Percentiles rank a stretch among this genome's conserved stretches.
Evolutionary conservation across 2,797 vertebrate genomes (phyloP).

Genomic region (Coccyzus lansbergi): DNA sequence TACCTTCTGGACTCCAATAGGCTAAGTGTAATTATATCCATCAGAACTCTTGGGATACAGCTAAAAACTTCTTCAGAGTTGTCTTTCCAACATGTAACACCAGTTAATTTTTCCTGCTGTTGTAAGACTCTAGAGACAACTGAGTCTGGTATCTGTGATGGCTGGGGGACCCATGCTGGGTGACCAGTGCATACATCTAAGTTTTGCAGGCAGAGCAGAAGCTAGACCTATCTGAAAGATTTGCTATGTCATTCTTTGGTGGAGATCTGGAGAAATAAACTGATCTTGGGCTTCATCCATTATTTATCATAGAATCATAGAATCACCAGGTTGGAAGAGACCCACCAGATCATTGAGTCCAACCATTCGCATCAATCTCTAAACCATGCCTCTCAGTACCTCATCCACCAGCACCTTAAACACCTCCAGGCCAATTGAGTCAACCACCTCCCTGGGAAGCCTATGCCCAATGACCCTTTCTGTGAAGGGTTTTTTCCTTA

Average conservation of each 20-base stretch:
- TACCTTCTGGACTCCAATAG: not conserved
- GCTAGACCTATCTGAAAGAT: not conserved
- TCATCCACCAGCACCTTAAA: too few species aligned
- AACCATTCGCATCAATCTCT: too few species aligned
- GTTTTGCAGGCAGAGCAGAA: not conserved
- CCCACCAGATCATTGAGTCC: too few species aligned
- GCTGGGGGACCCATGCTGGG: not conserved
- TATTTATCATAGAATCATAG: too few species aligned
- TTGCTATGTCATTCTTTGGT: not conserved
- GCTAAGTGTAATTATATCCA: not conserved
- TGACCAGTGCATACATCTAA: rapidly evolving
- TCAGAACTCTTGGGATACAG: not conserved
- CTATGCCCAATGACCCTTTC: too few species aligned
- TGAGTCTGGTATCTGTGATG: not conserved
- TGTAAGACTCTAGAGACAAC: rapidly evolving
- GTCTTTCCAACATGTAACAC: not conserved
- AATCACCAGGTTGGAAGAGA: too few species aligned
- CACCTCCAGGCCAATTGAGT: too few species aligned
- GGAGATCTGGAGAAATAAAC: not conserved
- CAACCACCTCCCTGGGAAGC: too few species aligned
- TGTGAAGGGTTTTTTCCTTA: too few species aligned
- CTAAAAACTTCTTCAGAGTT: not conserved
- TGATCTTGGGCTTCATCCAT: not conserved
- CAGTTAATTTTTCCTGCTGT: not conserved
- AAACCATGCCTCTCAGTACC: too few species aligned